Evolutionary conservation across 1,140 invertebrate species (phyloP).

Genomic region (Cyclargus thomasi): DNA sequence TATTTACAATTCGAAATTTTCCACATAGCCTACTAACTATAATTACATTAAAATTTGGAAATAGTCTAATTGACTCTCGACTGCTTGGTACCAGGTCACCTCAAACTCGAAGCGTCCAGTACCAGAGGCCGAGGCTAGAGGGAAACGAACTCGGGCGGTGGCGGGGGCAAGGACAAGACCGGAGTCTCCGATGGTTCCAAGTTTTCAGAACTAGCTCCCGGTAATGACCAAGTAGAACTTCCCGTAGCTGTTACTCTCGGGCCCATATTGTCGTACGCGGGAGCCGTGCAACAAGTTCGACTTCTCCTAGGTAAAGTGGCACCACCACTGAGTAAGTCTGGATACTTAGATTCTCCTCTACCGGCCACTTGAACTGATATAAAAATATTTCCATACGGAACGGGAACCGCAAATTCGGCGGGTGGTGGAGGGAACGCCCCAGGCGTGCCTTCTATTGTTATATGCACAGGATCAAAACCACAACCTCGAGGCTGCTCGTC

Average conservation of each 20-base stretch:
- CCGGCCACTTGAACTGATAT: conserved; percentile 71
- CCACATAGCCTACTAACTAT: conserved; percentile 49
- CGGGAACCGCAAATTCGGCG: conserved; percentile 68
- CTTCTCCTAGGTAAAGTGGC: conserved; percentile 57
- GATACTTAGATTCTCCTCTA: conserved; percentile 77
- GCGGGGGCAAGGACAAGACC: conserved; percentile 58
- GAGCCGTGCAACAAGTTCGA: conserved; percentile 60
- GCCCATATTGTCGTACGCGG: conserved; percentile 92
- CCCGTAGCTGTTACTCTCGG: conserved; percentile 90
- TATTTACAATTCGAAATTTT: conserved; percentile 57
- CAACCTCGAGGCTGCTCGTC: conserved; percentile 61
- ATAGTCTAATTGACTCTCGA: conserved; percentile 69
- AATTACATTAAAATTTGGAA: conserved; percentile 61
- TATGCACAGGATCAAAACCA: conserved; percentile 76
- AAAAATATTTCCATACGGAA: conserved; percentile 70
- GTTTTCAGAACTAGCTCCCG: conserved; percentile 75
- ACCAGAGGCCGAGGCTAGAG: conserved; percentile 70
- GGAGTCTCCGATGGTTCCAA: conserved; percentile 54
- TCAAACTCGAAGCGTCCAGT: conserved; percentile 60
- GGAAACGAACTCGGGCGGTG: conserved; percentile 67
- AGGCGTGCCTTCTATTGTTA: conserved; percentile 84
- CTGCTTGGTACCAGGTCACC: conserved; percentile 65
- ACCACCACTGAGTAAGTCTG: conserved; percentile 73
- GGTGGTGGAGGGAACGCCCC: conserved; percentile 67
- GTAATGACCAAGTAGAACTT: conserved; percentile 86